A percentile compares a stretch with the other conserved stretches of the same genome.
Evolutionary conservation across 2,797 vertebrate species (phyloP).

Genomic region (Aulostomus chinensis): DNA sequence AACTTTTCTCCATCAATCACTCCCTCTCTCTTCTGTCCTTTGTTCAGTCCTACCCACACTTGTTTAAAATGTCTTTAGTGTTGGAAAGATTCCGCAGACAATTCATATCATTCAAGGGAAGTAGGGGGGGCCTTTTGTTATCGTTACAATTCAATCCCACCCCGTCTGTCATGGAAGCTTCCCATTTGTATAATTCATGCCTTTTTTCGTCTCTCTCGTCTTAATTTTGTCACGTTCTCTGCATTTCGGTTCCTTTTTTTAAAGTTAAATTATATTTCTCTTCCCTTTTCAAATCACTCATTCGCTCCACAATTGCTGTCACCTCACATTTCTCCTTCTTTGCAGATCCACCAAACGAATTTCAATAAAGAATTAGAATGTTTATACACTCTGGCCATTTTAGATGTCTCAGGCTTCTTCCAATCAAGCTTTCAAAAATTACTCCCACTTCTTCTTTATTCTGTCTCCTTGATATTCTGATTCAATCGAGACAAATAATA

Average conservation of each 20-base stretch:
- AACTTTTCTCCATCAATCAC: conserved; percentile 17
- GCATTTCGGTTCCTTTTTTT: conserved; percentile 5
- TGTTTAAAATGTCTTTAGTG: conserved; percentile 22
- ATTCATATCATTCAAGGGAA: conserved; percentile 35
- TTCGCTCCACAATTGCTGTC: conserved; percentile 7
- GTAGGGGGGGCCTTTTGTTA: no score
- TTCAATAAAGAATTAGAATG: no score
- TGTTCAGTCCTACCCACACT: conserved; percentile 13
- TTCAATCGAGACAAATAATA: no score
- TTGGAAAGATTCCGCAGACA: conserved; percentile 17
- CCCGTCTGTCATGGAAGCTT: conserved; percentile 29
- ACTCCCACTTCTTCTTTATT: no score
- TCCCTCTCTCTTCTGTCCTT: conserved; percentile 5
- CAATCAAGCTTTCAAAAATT: no score
- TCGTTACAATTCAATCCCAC: conserved; percentile 32
- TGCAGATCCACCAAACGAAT: no score
- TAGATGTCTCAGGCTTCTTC: no score
- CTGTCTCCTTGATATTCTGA: no score
- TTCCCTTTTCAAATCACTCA: conserved; percentile 8
- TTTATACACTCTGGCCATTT: no score
- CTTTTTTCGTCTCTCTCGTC: conserved; percentile 24
- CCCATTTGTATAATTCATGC: conserved; percentile 45
- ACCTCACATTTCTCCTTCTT: conserved; percentile 9
- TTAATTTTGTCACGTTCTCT: conserved; percentile 16
- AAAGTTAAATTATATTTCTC: background rate